Percentiles rank a stretch among this genome's conserved stretches.
Conservation (phyloP, 2,113 vertebrate genomes). For the Pagrus major region DNA sequence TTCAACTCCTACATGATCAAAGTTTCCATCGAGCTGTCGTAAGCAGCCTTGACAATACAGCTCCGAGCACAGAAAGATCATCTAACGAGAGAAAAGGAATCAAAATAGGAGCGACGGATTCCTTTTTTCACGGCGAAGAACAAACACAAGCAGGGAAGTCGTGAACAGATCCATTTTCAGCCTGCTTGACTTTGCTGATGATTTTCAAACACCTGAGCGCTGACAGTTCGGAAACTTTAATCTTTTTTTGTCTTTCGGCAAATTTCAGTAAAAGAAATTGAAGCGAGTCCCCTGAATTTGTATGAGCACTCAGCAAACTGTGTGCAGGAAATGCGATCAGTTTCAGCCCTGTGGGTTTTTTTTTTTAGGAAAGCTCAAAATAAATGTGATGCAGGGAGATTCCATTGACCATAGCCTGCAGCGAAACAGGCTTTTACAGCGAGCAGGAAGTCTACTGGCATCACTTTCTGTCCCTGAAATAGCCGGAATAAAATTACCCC, state of each 20-base stretch:
- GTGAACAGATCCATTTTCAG: slow-evolving; percentile 36
- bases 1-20: not conserved
- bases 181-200: slow-evolving; percentile 39
- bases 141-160: not conserved
- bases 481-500: slow-evolving; percentile 45
- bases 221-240: slow-evolving; percentile 15
- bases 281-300: slow-evolving; percentile 12
- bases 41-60: slow-evolving; percentile 16
- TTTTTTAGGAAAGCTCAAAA: slow-evolving; percentile 13
- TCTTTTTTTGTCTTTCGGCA: not conserved
- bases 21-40: not conserved
- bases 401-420: slow-evolving; percentile 42
- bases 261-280: not conserved
- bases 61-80: slow-evolving; percentile 7
- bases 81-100: not conserved
- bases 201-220: slow-evolving; percentile 34
- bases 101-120: slow-evolving; percentile 5
- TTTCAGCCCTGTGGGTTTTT: slow-evolving; percentile 18
- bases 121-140: slow-evolving; percentile 18
- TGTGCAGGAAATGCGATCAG: slow-evolving; percentile 19
- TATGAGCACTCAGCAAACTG: slow-evolving; percentile 2
- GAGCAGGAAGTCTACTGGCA: slow-evolving; percentile 43
- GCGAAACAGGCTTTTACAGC: slow-evolving; percentile 35
- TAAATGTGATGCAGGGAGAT: slow-evolving; percentile 33
- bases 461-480: slow-evolving; percentile 45